These are phyloP conservation scores for Phrynocephalus forsythii DNA, from an alignment of 2,797 vertebrate genomes.

Conservation along the genomic window DNA sequence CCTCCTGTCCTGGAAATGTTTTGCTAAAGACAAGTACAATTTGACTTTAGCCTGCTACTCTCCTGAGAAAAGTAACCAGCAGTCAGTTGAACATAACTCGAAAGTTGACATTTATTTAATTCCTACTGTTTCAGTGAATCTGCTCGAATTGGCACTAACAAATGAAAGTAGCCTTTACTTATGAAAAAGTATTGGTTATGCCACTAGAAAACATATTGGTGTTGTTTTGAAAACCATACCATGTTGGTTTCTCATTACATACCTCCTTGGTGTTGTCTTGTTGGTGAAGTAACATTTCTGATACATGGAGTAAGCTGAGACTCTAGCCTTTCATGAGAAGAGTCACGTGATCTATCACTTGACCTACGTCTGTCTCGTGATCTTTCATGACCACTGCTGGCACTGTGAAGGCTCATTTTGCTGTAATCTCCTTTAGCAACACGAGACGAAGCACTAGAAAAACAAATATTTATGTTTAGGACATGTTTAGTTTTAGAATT, in stretches of 20 bases:
- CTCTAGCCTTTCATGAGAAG: slow-evolving; percentile 94
- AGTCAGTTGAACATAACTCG: too few species aligned
- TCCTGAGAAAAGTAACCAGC: neutral
- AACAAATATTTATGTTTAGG: slow-evolving; percentile 32
- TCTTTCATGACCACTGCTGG: slow-evolving; percentile 90
- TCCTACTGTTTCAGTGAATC: too few species aligned
- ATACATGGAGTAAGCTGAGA: slow-evolving; percentile 98
- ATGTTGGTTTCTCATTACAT: slow-evolving; percentile 61
- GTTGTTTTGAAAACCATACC: too few species aligned
- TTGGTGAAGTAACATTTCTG: slow-evolving; percentile 96
- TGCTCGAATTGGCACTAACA: too few species aligned
- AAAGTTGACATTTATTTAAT: too few species aligned
- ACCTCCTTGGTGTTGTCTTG: slow-evolving; percentile 94
- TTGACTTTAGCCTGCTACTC: neutral
- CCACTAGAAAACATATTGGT: neutral
- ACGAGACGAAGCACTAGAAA: slow-evolving; percentile 84
- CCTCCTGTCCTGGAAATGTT: neutral
- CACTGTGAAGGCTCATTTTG: slow-evolving; percentile 96
- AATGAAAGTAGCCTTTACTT: neutral
- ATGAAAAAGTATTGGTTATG: neutral
- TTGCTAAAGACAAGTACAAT: neutral
- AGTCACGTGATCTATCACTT: slow-evolving; percentile 96
- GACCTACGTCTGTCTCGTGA: slow-evolving; percentile 96
- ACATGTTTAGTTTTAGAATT: neutral
- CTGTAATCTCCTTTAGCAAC: slow-evolving; percentile 83